Percentiles rank a stretch among this genome's conserved stretches.
These are phyloP conservation scores for Adelosebastes latens DNA, from an alignment of 2,797 vertebrate species.

Conservation along the genomic window DNA sequence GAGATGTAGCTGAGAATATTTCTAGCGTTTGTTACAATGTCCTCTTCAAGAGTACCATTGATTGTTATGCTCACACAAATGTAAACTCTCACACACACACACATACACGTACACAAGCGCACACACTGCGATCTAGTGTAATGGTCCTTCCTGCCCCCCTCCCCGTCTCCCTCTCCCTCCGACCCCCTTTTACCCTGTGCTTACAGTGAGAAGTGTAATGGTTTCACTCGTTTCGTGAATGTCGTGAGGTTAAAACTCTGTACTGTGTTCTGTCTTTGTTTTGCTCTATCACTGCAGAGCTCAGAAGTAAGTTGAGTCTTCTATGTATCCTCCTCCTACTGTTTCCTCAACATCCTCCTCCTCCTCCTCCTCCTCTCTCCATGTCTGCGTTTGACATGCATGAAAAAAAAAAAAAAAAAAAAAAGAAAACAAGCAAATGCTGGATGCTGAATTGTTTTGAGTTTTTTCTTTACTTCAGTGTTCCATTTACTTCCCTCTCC, in stretches of 20 bases:
- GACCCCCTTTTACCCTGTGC: constrained; percentile 69
- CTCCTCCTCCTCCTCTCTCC: constrained; percentile 74
- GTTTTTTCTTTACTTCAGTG: constrained; percentile 66
- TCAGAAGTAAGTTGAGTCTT: constrained; percentile 95
- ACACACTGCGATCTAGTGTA: constrained; percentile 63
- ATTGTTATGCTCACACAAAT: constrained; percentile 47
- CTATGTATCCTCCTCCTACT: constrained; percentile 83
- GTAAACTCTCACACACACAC: constrained; percentile 18
- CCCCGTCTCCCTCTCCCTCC: constrained; percentile 45
- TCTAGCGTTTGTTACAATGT: constrained; percentile 30
- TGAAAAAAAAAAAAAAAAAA: constrained; percentile 65
- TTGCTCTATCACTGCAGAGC: constrained; percentile 91
- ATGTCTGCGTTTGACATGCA: constrained; percentile 85
- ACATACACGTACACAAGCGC: constrained; percentile 6
- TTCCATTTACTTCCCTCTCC: constrained; percentile 70
- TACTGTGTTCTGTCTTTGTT: constrained; percentile 93
- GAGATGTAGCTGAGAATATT: constrained; percentile 36
- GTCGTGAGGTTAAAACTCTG: constrained; percentile 87
- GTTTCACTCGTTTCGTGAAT: constrained; percentile 83
- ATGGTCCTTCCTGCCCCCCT: constrained; percentile 58
- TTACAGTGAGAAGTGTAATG: constrained; percentile 78
- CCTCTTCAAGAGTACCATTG: constrained; percentile 24
- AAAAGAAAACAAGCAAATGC: constrained; percentile 33
- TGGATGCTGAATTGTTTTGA: constrained; percentile 76
- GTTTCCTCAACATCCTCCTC: constrained; percentile 75